Evolutionary conservation across 2,888 invertebrate species (phyloP), one percentile per base, ranked within the genome.

Genomic region (Platyscelio sp.): DNA sequence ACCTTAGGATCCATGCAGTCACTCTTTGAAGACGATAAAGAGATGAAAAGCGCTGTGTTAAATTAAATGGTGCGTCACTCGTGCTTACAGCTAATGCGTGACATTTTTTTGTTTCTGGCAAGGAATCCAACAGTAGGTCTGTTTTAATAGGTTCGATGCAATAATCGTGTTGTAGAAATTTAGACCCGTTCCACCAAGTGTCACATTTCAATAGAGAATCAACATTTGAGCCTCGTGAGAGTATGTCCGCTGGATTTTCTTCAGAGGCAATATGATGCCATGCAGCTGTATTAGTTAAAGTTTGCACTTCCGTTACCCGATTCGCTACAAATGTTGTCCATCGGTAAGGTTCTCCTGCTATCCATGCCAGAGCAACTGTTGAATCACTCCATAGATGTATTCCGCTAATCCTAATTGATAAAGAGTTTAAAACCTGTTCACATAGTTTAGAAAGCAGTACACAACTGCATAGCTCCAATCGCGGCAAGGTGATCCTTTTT

Each of bases 351-450:
- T 74, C 71, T 2, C 78, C 82, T 33, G 70, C 82, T 33, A 90
- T 80, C 89, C 90, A 91, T 15, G 83, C 46, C 20, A 88, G 56
- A 0, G 84, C 76, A 2, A 90, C 84, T n/a, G 61, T 83, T 1
- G 88, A 90, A 54, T 90, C 89, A 1, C 85, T 63, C 88, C 89
- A 90, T 6, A 56, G 15, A 29, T 56, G 56, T n/a, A 29, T 29
- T 1, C 6, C 3, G 18, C n/a, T n/a, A 3, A 56, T 18, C 1
- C 1, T 1, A 5, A 56, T 9, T 9, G 56, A 18, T 29, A 56
- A 56, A 15, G 56, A 56, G 0, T 4, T n/a, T 29, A 27, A 29
- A 15, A 56, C 56, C 15, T 56, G 56, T 56, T 27, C 5, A 29
- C 29, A 27, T 4, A 56, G 22, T n/a, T n/a, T 26, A 18, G 27